Percentiles rank a stretch among this genome's conserved stretches.
phyloP scores from a whole-genome alignment of 2,797 vertebrate species.

The Mergus octosetaceus region DNA sequence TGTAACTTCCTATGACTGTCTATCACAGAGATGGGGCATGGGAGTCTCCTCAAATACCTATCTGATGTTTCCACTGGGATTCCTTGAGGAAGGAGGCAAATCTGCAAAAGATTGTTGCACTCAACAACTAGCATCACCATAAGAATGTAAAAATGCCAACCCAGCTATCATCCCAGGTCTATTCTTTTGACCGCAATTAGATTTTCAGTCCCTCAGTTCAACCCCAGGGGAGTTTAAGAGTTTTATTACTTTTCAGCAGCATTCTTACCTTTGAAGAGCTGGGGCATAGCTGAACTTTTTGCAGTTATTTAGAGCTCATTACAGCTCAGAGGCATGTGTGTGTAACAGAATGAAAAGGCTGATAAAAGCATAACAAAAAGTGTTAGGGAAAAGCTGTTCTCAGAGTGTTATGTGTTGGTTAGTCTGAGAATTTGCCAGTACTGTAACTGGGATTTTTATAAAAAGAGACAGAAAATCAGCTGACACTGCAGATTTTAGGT shows the following conservation, averaged over 20 bases:
- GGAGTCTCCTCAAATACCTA: background rate
- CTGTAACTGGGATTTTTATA: background rate
- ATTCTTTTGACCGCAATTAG: background rate
- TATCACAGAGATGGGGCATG: background rate
- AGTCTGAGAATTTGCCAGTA: background rate
- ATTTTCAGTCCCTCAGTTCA: background rate
- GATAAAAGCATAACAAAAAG: background rate
- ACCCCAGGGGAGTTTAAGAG: background rate
- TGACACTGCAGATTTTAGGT: background rate
- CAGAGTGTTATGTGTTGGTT: background rate
- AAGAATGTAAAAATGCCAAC: background rate
- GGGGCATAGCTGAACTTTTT: background rate
- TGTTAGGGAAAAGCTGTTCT: background rate
- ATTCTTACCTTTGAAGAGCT: background rate
- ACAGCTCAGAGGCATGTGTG: background rate
- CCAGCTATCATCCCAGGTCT: background rate
- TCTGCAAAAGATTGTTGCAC: background rate
- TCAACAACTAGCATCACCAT: background rate
- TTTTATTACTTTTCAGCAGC: background rate
- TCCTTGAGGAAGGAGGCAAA: background rate
- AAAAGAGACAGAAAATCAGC: background rate
- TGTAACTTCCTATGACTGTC: accelerated
- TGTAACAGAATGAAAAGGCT: background rate
- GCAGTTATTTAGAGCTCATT: background rate
- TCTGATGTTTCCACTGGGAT: background rate